phyloP scores from a whole-genome alignment of 2,888 invertebrate species.

The Sminthurinus aureus region DNA sequence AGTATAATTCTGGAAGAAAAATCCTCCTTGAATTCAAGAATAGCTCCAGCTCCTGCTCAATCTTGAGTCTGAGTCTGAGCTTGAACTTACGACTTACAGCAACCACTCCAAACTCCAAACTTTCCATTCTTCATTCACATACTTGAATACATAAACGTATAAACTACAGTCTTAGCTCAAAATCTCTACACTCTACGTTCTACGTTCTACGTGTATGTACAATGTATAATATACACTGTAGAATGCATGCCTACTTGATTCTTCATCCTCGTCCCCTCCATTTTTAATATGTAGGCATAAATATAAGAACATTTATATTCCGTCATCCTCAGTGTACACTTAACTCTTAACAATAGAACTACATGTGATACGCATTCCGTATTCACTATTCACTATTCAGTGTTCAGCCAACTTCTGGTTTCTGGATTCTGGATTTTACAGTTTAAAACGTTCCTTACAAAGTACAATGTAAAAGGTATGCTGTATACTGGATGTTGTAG shows the following conservation, averaged over 20 bases:
- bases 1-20: conserved; percentile 24
- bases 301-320: conserved; percentile 2
- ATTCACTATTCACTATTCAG: too few species aligned
- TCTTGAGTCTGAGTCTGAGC: too few species aligned
- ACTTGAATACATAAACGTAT: background rate
- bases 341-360: too few species aligned
- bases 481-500: too few species aligned
- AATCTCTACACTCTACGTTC: background rate
- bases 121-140: background rate
- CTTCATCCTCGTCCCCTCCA: background rate
- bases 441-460: background rate
- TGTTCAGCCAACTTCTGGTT: background rate
- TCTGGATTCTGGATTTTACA: background rate
- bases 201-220: too few species aligned
- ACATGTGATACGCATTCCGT: background rate
- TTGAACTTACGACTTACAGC: background rate
- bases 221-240: background rate
- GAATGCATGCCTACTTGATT: background rate
- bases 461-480: background rate
- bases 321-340: too few species aligned
- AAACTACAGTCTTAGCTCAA: too few species aligned
- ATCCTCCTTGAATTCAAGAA: conserved; percentile 32
- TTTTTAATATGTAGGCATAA: background rate
- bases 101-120: background rate
- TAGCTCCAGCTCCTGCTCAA: background rate